Base-by-base conservation (phyloP, 53 echinoderm and acorn worm species). In the Patiria pectinifera region DNA sequence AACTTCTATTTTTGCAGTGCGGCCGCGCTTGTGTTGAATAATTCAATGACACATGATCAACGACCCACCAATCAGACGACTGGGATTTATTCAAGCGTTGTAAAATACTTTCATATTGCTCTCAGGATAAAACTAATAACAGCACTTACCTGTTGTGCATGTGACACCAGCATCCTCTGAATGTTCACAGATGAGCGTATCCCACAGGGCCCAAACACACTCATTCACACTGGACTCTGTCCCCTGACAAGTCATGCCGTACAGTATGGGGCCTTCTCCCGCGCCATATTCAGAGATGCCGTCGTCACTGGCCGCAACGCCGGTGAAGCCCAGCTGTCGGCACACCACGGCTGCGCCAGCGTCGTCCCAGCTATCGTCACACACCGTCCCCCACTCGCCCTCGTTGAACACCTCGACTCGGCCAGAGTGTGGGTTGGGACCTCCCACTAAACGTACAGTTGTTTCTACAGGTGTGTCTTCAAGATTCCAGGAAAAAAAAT, bases 361-460 rank as follows among this genome's bases (percentile, higher is more conserved):
- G 18, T 83, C 11, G 11, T 47, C 83, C 91, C 91, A 95, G 10
- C 2, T 23, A 26, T 93, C 95, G 26, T 91, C 93, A 45, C 93
- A 93, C 9, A 95, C 87, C 12, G 95, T 95, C 19, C 93, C 93
- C 93, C 93, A 95, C 47, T 90, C 63, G 25, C 75, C 75, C 13
- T 72, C 26, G 5, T 71, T 18, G 11, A 60, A 90, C 83, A 95
- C 87, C 84, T 95, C 95, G 8, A 95, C 93, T 8, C 95, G 91
- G 0, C 95, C 95, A 19, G 86, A 84, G 58, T 91, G 86, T 48
- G 60, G 26, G 61, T 91, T 93, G 13, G 45, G 63, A 7, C 91
- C 93, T 19, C 93, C 95, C n/a, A 69, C 79, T 43, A 95, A 85
- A 45, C 95, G 78, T 4, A 62, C 26, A 11, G 84, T 84, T 15